These are phyloP conservation scores for Pantherophis guttatus DNA, from an alignment of 2,113 vertebrate genomes.

Conservation along the genomic window DNA sequence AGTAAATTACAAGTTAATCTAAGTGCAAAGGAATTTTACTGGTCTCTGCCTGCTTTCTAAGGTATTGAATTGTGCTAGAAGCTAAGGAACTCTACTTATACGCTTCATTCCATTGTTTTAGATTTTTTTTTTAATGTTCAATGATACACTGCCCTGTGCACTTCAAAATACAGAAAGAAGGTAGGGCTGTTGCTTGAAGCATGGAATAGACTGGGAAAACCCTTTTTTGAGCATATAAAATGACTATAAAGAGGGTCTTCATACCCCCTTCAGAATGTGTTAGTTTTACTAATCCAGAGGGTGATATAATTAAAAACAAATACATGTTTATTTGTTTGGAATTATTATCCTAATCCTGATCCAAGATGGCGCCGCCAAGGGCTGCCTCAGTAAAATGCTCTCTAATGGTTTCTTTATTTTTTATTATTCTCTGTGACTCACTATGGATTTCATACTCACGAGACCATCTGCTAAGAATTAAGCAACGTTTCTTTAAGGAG, in stretches of 20 bases:
- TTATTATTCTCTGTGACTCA: no score
- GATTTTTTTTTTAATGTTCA: conserved; percentile 19
- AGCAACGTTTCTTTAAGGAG: no score
- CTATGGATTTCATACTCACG: no score
- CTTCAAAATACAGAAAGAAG: background rate
- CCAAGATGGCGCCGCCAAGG: no score
- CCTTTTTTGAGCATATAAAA: background rate
- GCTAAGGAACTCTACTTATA: conserved; percentile 41
- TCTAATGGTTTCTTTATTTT: no score
- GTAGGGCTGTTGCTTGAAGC: background rate
- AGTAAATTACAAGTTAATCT: conserved; percentile 78
- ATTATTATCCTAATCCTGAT: no score
- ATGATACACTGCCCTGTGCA: background rate
- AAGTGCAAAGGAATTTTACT: conserved; percentile 66
- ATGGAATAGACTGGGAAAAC: background rate
- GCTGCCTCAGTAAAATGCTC: no score
- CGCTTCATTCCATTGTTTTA: conserved; percentile 50
- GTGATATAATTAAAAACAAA: background rate
- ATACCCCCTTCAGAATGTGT: background rate
- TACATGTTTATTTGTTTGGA: background rate
- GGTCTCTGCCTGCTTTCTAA: conserved; percentile 58
- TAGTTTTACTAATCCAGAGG: background rate
- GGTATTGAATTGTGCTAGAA: conserved; percentile 53
- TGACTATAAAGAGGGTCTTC: background rate
- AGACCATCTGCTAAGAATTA: no score